A percentile compares a stretch with the other conserved stretches of the same genome.
phyloP scores from a whole-genome alignment of 2,113 vertebrate species.

The Grantiella picta region DNA sequence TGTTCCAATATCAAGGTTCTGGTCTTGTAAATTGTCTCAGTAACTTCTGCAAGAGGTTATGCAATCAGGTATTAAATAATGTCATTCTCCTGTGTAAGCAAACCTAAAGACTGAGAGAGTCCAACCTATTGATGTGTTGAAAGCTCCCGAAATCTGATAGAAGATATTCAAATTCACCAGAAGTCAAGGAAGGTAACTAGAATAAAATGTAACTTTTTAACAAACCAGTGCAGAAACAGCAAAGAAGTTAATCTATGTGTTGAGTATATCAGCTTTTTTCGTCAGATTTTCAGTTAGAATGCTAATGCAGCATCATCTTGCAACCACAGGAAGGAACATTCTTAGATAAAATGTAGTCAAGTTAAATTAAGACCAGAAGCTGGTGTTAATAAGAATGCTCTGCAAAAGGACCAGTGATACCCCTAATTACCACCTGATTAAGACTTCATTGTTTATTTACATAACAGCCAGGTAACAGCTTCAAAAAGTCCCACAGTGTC shows the following conservation, averaged over 20 bases:
- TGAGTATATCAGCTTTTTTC: neutral
- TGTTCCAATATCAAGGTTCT: neutral
- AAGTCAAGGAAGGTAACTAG: neutral
- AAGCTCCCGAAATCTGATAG: neutral
- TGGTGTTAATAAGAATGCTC: neutral
- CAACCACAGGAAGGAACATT: neutral
- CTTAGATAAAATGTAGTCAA: neutral
- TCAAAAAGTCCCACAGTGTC: neutral
- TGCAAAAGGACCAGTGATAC: neutral
- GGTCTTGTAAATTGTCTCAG: neutral
- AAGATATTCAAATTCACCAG: neutral
- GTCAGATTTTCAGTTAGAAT: neutral
- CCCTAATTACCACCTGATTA: neutral
- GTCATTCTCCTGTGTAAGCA: neutral
- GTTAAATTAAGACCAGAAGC: neutral
- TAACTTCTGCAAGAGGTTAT: neutral
- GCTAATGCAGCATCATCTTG: neutral
- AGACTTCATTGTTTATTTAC: neutral
- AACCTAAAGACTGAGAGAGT: neutral
- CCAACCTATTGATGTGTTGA: neutral
- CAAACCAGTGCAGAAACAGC: neutral
- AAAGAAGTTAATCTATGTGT: too few species aligned
- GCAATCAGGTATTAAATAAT: neutral
- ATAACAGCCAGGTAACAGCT: neutral
- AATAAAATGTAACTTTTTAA: neutral